Conservation (phyloP, 2,797 vertebrate species). For the Schizopygopsis malacanthus region DNA sequence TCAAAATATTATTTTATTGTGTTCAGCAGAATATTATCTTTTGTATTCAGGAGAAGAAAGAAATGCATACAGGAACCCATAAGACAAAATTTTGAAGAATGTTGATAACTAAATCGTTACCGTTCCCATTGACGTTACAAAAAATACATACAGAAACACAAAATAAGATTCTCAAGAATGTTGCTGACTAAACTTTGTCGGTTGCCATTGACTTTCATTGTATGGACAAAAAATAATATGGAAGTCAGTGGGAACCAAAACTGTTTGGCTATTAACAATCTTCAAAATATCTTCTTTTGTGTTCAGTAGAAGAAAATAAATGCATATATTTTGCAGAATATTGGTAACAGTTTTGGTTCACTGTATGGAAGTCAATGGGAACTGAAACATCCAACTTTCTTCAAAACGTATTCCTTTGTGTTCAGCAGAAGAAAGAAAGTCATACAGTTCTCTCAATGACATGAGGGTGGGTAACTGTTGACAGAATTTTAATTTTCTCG, state of each 20-base stretch:
- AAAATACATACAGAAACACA: background rate
- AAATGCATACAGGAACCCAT: no score
- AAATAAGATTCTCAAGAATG: background rate
- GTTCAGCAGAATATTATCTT: background rate
- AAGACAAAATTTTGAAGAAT: background rate
- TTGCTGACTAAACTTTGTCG: background rate
- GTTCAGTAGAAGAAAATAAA: background rate
- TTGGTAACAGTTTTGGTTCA: background rate
- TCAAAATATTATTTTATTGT: background rate
- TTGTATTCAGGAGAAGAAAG: no score
- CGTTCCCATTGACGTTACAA: background rate
- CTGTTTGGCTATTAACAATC: background rate
- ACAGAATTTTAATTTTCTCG: background rate
- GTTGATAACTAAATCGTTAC: background rate
- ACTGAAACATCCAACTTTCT: background rate
- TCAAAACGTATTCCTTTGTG: background rate
- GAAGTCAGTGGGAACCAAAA: background rate
- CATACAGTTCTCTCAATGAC: conserved; percentile 6
- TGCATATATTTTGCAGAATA: background rate
- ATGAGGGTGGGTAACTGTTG: background rate
- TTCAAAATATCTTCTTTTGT: background rate
- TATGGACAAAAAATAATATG: background rate
- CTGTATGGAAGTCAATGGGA: background rate
- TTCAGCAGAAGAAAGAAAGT: background rate
- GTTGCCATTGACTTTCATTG: background rate